Conservation (phyloP, 2,797 vertebrate genomes). For the Leucoraja ocellata region DNA sequence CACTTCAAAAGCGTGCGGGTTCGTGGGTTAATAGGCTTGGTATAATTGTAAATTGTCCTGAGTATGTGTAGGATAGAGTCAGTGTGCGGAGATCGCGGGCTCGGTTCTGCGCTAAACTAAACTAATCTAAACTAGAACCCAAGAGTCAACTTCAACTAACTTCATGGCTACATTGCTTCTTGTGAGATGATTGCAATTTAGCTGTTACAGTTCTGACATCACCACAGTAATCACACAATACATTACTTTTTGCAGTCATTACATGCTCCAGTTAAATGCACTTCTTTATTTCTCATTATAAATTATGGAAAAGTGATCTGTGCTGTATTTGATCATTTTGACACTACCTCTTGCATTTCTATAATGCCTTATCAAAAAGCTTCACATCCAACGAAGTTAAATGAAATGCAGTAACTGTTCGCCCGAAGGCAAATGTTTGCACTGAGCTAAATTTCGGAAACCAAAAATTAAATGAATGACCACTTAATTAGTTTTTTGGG, state of each 20-base stretch:
- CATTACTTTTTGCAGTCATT: not conserved
- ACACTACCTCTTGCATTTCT: not conserved
- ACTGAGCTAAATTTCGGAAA: not conserved
- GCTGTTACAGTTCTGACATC: not conserved
- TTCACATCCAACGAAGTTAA: not conserved
- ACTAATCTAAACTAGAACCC: too few relatives aligned
- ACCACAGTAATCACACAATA: not conserved
- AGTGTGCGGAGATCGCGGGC: too few relatives aligned
- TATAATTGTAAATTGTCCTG: too few relatives aligned
- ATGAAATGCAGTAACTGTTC: not conserved
- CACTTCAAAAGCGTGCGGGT: too few relatives aligned
- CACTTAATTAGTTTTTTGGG: not conserved
- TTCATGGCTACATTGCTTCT: too few relatives aligned
- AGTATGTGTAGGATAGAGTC: too few relatives aligned
- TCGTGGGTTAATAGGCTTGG: too few relatives aligned
- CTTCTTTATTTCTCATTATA: not conserved
- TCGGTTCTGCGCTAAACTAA: too few relatives aligned
- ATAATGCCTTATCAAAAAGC: not conserved
- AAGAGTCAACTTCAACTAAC: not conserved
- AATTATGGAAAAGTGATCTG: not conserved
- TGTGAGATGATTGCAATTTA: too few relatives aligned
- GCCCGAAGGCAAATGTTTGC: not conserved
- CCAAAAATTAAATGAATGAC: not conserved
- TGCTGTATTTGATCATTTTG: not conserved
- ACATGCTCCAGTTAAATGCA: not conserved